Evolutionary conservation across 1,140 invertebrate genomes (phyloP), one percentile per base, ranked within the genome.

Genomic region (Sipha flava): DNA sequence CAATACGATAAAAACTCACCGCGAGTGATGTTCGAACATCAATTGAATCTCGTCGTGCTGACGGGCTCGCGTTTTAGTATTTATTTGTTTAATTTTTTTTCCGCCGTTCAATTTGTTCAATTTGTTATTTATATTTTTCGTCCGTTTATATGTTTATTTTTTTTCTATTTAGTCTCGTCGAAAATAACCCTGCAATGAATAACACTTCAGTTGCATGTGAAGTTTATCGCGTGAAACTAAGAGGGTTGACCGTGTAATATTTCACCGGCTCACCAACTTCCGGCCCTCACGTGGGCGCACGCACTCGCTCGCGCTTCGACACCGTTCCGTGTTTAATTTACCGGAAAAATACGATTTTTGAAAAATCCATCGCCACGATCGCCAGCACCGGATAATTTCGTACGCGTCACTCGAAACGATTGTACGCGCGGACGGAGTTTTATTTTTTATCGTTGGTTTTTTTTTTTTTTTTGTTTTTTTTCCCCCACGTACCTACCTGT

Each of bases 201-300:
- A 75, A 75, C 70, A 77, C 73, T 77, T 21, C 23, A 77, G 34
- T 77, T 26, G 73, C 73, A 43, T 57, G 73, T 77, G 73, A 77
- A 77, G 73, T 77, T 77, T 77, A 77, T 77, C 52, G 73, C 52
- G 73, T 77, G 73, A 77, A 77, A 77, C 73, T 77, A 77, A 77
- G 73, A 77, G 73, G 73, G 73, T 77, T 77, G 73, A 77, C 73
- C 73, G 73, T 77, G 73, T 77, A 77, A 77, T 77, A 77, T 77
- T 77, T 77, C 73, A 77, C 52, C 52, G 73, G 49, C 52, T 77
- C 73, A 43, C 73, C 73, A 29, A 77, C 73, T 77, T 77, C 73
- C 73, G 73, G 73, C 72, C 31, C n/a, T n/a, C 70, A n/a, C 45
- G 10, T 26, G 18, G 12, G 9, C 21, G 45, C 43, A 52, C 45